Evolutionary conservation across 2,113 vertebrate species (phyloP).

Genomic region (Cyphomyrus plagiostoma): DNA sequence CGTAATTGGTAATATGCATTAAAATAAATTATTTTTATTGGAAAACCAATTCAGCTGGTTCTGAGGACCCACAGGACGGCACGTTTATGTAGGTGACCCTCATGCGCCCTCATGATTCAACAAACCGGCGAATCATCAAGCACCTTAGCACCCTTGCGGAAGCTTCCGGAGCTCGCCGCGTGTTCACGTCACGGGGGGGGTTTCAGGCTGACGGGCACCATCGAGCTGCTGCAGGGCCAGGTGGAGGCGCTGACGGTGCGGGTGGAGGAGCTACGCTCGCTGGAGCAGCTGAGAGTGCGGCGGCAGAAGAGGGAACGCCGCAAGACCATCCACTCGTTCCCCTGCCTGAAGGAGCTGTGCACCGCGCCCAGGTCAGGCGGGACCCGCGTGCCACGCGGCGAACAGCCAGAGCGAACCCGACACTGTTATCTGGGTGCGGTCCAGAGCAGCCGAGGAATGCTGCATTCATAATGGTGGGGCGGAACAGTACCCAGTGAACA

Average conservation of each 20-base stretch:
- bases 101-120: not conserved
- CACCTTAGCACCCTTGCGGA: not conserved
- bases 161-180: not conserved
- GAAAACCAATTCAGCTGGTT: not conserved
- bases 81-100: not conserved
- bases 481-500: not conserved
- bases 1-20: not conserved
- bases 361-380: conserved; percentile 69
- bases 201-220: conserved; percentile 77
- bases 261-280: conserved; percentile 77
- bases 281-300: conserved; percentile 80
- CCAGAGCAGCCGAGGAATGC: not conserved
- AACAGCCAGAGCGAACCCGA: not conserved
- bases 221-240: conserved; percentile 84
- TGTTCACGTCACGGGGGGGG: not conserved
- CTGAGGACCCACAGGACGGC: not conserved
- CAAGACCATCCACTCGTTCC: conserved; percentile 91
- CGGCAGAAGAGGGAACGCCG: conserved; percentile 85
- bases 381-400: no score
- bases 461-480: not conserved
- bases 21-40: not conserved
- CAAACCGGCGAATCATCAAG: not conserved
- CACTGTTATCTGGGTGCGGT: not conserved
- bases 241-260: conserved; percentile 84
- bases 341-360: conserved; percentile 89